Conservation (phyloP, 53 echinoderm and acorn worm genomes). For the Temnopleurus reevesii region DNA sequence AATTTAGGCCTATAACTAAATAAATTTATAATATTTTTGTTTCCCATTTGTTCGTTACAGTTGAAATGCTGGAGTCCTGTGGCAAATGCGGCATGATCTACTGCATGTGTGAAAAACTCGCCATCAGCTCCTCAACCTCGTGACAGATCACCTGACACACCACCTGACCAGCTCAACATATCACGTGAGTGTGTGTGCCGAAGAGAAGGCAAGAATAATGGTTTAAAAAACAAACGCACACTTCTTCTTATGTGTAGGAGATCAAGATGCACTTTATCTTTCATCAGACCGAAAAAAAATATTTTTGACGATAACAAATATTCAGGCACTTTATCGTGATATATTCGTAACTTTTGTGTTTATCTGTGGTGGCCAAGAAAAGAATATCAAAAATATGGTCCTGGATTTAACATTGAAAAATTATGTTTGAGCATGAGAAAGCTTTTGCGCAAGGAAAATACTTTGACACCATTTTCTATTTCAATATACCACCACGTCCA, state of each 20-base stretch:
- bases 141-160: slow-evolving; percentile 32
- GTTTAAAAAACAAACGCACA: neutral
- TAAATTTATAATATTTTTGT: too few relatives aligned
- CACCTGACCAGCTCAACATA: neutral
- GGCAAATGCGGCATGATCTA: slow-evolving; percentile 52
- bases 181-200: neutral
- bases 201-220: neutral
- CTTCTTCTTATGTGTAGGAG: slow-evolving; percentile 11
- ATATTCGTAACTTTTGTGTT: neutral
- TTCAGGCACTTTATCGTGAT: neutral
- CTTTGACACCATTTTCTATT: too few relatives aligned
- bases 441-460: too few relatives aligned
- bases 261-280: neutral
- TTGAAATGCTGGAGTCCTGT: slow-evolving; percentile 52
- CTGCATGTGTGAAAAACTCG: slow-evolving; percentile 47
- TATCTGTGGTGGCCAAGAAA: neutral
- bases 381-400: neutral
- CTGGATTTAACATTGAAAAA: neutral
- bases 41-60: neutral
- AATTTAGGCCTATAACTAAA: too few relatives aligned
- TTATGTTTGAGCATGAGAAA: neutral
- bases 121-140: neutral
- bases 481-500: too few relatives aligned
- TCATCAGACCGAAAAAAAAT: neutral
- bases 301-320: neutral